Evolutionary conservation across 1,140 invertebrate species (phyloP).

Genomic region (Heliconius melpomene): DNA sequence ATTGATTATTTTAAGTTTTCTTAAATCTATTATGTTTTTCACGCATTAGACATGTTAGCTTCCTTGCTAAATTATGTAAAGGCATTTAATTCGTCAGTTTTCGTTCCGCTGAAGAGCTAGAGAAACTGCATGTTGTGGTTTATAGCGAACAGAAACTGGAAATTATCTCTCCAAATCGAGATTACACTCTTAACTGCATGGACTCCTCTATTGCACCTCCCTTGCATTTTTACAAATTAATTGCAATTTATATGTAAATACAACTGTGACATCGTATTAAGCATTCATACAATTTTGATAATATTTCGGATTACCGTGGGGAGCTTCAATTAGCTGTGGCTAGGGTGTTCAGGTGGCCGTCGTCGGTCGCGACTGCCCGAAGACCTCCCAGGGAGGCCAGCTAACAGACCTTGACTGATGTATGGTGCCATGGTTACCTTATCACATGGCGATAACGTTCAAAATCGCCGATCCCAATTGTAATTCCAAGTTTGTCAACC

Average conservation of each 20-base stretch:
- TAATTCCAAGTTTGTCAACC: slow-evolving; percentile 42
- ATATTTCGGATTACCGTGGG: slow-evolving; percentile 52
- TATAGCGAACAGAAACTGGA: not conserved
- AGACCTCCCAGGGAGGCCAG: slow-evolving; percentile 66
- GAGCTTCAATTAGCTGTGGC: slow-evolving; percentile 64
- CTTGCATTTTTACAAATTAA: not conserved
- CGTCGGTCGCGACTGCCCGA: slow-evolving; percentile 57
- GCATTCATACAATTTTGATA: not conserved
- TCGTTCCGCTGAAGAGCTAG: no score
- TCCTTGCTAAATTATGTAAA: no score
- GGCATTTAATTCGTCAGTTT: no score
- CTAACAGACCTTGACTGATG: slow-evolving; percentile 73
- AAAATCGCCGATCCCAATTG: slow-evolving; percentile 41
- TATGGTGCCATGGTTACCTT: slow-evolving; percentile 34
- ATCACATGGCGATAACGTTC: slow-evolving; percentile 40
- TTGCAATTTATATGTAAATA: not conserved
- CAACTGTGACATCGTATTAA: not conserved
- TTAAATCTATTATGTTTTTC: no score
- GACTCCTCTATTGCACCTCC: not conserved
- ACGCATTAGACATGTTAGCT: no score
- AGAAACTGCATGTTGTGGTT: not conserved
- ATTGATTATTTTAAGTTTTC: no score
- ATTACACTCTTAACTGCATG: not conserved
- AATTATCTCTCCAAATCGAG: not conserved
- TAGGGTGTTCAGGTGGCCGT: slow-evolving; percentile 66